Base-by-base conservation (phyloP, 2,113 vertebrate genomes). In the Leucopsar rothschildi region DNA sequence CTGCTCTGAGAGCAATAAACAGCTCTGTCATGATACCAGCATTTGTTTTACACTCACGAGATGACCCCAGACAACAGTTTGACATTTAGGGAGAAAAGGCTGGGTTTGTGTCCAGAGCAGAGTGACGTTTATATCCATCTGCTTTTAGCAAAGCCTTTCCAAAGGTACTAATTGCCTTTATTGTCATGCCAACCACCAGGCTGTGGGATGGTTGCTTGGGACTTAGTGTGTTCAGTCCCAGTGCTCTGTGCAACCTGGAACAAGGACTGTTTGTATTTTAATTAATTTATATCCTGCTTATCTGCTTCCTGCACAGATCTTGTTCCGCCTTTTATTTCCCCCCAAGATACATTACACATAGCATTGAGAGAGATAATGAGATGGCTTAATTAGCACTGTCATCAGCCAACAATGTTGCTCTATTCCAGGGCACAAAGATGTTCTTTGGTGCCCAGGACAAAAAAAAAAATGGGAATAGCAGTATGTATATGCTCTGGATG, bases 201-300 rank as follows among this genome's bases (percentile, higher is more conserved):
- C 83, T 57, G 15, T 52, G 82, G 60, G 70, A 27, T 55, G 56
- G 85, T 72, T 91, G 77, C 55, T 66, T 82, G 79, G 4, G 2
- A 21, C 57, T 91, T 63, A n/a, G 44, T 88, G 42, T 77, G n/a
- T 85, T 89, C 92, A 69, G n/a, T 61, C 84, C 63, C 37, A 57
- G 23, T 42, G 66, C 63, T 90, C 8, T 0, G 33, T 68, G 55
- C 75, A 92, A 68, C 75, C 87, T 94, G 85, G 79, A 92, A 70
- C 45, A 75, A 92, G 22, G 68, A 15, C 82, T 88, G 24, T 75
- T 91, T 93, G 75, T 92, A 10, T 75, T 90, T 70, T 94, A 96
- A 96, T 95, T 95, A 49, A 90, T 95, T 95, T 95, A 93, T 91
- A 59, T 73, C 68, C 85, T 81, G 42, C 70, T 93, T 94, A 95